A percentile compares a stretch with the other conserved stretches of the same genome.
Evolutionary conservation across 2,888 invertebrate genomes (phyloP).

Genomic region (Melanophora roralis): DNA sequence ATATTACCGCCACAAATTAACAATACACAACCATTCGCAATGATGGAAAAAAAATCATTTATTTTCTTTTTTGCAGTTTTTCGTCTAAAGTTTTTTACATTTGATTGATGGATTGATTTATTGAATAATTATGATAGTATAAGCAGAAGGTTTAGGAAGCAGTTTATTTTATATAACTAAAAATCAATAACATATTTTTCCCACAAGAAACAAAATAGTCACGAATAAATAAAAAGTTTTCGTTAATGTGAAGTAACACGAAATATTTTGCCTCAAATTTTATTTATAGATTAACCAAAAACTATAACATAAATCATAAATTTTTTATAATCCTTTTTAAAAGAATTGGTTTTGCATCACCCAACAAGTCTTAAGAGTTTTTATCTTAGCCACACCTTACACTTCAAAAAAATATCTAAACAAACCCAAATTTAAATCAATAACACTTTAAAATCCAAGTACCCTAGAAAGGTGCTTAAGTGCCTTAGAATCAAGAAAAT

Average conservation of each 20-base stretch:
- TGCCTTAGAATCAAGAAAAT: not conserved
- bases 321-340: not conserved
- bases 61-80: not conserved
- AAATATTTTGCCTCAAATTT: too few relatives aligned
- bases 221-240: too few relatives aligned
- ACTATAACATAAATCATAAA: too few relatives aligned
- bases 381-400: too few relatives aligned
- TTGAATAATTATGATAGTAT: not conserved
- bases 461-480: not conserved
- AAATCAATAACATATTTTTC: not conserved
- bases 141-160: not conserved
- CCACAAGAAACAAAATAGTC: too few relatives aligned
- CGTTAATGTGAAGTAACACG: too few relatives aligned
- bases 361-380: too few relatives aligned
- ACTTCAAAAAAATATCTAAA: not conserved
- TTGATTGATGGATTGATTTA: not conserved
- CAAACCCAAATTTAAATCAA: not conserved
- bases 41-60: not conserved
- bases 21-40: too few relatives aligned
- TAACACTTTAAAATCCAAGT: not conserved
- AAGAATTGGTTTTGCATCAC: not conserved
- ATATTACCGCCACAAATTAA: too few relatives aligned
- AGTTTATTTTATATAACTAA: too few relatives aligned
- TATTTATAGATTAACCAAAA: too few relatives aligned
- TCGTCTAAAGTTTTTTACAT: not conserved